phyloP scores from a whole-genome alignment of 2,113 vertebrate species.

The Perca schrenkii region DNA sequence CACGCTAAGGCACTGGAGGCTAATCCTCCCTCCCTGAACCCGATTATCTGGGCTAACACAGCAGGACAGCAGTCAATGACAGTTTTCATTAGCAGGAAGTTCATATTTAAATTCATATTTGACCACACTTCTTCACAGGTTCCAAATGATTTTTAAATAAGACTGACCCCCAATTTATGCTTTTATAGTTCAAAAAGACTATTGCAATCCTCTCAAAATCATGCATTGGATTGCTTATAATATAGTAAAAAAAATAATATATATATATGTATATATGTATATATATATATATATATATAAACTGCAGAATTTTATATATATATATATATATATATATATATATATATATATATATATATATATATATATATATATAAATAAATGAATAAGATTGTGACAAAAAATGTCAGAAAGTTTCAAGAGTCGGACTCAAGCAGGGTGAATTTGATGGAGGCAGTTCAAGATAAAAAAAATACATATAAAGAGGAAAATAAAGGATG shows the following conservation, averaged over 20 bases:
- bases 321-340: no score
- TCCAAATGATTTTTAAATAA: neutral
- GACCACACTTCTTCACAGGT: neutral
- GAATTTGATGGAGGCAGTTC: neutral
- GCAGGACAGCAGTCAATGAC: conserved; percentile 41
- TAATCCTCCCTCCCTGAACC: conserved; percentile 77
- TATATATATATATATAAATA: no score
- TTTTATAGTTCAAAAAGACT: neutral
- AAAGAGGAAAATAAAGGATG: neutral
- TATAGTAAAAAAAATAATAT: neutral
- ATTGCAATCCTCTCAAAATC: neutral
- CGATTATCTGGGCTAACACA: conserved; percentile 71
- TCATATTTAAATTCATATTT: neutral
- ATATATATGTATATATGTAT: no score
- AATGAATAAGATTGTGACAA: neutral
- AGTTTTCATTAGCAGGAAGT: conserved; percentile 6
- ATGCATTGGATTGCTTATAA: no score
- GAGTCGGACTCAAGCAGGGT: neutral
- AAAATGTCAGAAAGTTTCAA: neutral
- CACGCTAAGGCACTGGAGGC: conserved; percentile 61
- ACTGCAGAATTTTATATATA: no score
- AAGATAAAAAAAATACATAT: neutral
- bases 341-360: no score
- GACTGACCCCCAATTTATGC: neutral
- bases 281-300: no score